Conservation (phyloP, 2,113 vertebrate genomes). For the Istiophorus platypterus region DNA sequence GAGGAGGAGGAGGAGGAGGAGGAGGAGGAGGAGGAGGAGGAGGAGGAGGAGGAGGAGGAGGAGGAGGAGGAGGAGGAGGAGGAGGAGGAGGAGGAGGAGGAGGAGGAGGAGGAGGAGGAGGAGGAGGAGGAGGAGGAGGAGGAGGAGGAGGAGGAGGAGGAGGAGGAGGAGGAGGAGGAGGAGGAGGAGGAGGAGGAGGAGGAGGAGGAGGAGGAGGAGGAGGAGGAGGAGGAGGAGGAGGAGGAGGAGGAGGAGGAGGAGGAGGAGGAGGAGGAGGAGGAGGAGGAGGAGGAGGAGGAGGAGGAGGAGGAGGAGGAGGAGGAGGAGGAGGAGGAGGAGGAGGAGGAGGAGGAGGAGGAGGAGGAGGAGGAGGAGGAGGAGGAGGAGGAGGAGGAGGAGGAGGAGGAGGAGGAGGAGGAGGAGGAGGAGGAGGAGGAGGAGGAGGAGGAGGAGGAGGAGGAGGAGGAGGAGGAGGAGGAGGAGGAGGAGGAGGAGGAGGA, state of each 20-base stretch:
- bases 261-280: constrained; percentile 67
- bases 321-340: constrained; percentile 78
- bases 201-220: constrained; percentile 56
- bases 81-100: constrained; percentile 66
- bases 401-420: constrained; percentile 85
- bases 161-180: constrained; percentile 65
- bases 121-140: constrained; percentile 53
- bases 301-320: constrained; percentile 83
- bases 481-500: constrained; percentile 86
- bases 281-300: constrained; percentile 59
- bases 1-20: constrained; percentile 70
- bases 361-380: constrained; percentile 54
- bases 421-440: constrained; percentile 70
- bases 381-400: constrained; percentile 76
- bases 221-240: constrained; percentile 85
- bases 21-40: constrained; percentile 58
- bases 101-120: constrained; percentile 67
- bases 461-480: constrained; percentile 69
- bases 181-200: constrained; percentile 69
- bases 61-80: constrained; percentile 86
- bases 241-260: constrained; percentile 73
- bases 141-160: constrained; percentile 87
- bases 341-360: constrained; percentile 71
- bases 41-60: constrained; percentile 69
- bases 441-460: constrained; percentile 58